phyloP scores from a whole-genome alignment of 2,113 vertebrate genomes.

The Candoia aspera region DNA sequence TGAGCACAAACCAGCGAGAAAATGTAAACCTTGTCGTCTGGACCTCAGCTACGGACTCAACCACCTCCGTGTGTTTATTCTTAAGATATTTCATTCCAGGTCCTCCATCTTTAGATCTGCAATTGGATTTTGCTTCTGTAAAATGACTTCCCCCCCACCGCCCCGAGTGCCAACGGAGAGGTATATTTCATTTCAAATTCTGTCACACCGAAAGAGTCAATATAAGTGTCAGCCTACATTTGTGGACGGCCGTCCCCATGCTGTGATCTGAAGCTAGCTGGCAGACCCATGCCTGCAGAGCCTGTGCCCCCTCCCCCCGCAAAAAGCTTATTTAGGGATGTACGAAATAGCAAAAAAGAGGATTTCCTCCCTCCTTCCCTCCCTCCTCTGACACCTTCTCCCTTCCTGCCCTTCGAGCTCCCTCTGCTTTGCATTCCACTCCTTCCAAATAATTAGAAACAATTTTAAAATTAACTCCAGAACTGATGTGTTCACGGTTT shows the following conservation, averaged over 20 bases:
- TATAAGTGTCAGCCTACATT: slow-evolving; percentile 60
- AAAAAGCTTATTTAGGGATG: neutral
- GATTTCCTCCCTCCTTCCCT: neutral
- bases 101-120: slow-evolving; percentile 69
- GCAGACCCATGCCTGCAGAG: fast-evolving
- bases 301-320: neutral
- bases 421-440: neutral
- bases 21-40: neutral
- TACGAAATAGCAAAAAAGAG: too few relatives aligned
- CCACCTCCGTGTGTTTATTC: slow-evolving; percentile 72
- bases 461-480: neutral
- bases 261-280: neutral
- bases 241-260: fast-evolving
- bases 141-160: slow-evolving; percentile 56
- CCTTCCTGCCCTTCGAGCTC: too few relatives aligned
- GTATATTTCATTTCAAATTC: slow-evolving; percentile 74
- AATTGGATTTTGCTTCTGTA: slow-evolving; percentile 74
- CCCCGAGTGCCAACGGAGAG: slow-evolving; percentile 64
- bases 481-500: neutral
- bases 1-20: slow-evolving; percentile 34
- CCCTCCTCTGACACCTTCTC: neutral
- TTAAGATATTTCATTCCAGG: slow-evolving; percentile 73
- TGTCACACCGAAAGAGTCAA: slow-evolving; percentile 70
- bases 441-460: neutral
- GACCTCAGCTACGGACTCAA: slow-evolving; percentile 9